Evolutionary conservation across 2,113 vertebrate genomes (phyloP).

Genomic region (Haemorhous mexicanus): DNA sequence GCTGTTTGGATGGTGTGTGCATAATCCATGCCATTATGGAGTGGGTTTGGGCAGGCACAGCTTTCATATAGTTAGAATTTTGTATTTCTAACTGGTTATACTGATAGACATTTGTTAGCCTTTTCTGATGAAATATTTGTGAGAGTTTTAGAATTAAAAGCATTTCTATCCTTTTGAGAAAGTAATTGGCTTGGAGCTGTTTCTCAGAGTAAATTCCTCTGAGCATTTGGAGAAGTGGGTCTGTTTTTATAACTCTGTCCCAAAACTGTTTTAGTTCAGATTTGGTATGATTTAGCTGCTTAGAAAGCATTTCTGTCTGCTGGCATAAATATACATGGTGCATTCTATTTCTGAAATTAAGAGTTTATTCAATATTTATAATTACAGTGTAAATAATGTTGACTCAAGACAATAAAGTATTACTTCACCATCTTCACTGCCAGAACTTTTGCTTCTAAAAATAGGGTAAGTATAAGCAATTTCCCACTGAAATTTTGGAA

Average conservation of each 20-base stretch:
- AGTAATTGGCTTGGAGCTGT: not conserved
- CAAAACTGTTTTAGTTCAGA: not conserved
- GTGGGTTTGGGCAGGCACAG: not conserved
- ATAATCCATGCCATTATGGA: not conserved
- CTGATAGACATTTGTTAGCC: fast-evolving
- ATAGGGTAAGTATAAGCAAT: not conserved
- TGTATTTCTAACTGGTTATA: fast-evolving
- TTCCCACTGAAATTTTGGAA: not conserved
- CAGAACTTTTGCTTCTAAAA: not conserved
- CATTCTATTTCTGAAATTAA: not conserved
- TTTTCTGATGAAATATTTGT: not conserved
- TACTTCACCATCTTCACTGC: not conserved
- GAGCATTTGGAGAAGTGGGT: not conserved
- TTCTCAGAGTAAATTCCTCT: not conserved
- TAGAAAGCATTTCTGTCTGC: not conserved
- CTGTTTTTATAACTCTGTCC: not conserved
- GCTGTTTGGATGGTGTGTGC: not conserved
- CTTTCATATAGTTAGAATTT: not conserved
- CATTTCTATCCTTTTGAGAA: not conserved
- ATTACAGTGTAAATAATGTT: not conserved
- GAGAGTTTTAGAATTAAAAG: not conserved
- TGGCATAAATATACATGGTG: not conserved
- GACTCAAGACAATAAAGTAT: not conserved
- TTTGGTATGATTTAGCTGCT: not conserved
- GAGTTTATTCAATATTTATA: not conserved